Base-by-base conservation (phyloP, 2,113 vertebrate genomes). In the Dicerorhinus sumatrensis region DNA sequence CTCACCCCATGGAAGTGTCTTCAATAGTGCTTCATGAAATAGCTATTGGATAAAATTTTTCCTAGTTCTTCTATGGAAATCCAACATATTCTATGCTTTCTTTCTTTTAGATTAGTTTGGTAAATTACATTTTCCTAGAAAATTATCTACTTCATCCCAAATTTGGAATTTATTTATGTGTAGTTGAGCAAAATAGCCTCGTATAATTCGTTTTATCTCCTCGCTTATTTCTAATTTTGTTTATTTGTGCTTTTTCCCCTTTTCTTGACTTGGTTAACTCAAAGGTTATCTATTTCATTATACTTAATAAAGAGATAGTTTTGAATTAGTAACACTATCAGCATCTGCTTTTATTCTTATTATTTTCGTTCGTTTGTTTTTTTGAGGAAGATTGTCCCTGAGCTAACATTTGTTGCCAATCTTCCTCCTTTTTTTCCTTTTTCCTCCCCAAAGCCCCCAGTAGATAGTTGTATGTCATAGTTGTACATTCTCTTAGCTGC, bases 1-100 rank as follows among this genome's bases (percentile, higher is more conserved):
- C 60, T 77, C 33, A 94, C 27, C 25, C 29, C 51, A 1, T 91
- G 16, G n/a, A 79, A 77, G 9, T 72, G 51, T 65, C 21, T 88
- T 80, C 79, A 70, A 21, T 33, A 80, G 36, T 82, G n/a, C 70
- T 88, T 96, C 56, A 79, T 51, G 20, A 96, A 97, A 96, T 80
- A 75, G 17, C 21, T 21, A 60, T 9, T 76, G 12, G 51, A 48
- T 88, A 31, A 83, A 31, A 42, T 12, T 79, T 48, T 33, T 18
- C 27, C 23, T 84, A 65, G 27, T 85, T 83, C 36, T 91, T 88
- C 42, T 46, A 39, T 36, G 20, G 16, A 91, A 94, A 92, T 89
- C 6, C 10, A 62, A 39, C 2, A 93, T 80, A 80, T 88, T 46
- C 33, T 21, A 67, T 79, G 11, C 1, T 79, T 79, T 69, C 39